Conservation (phyloP, 2,113 vertebrate species). For the Panthera tigris region DNA sequence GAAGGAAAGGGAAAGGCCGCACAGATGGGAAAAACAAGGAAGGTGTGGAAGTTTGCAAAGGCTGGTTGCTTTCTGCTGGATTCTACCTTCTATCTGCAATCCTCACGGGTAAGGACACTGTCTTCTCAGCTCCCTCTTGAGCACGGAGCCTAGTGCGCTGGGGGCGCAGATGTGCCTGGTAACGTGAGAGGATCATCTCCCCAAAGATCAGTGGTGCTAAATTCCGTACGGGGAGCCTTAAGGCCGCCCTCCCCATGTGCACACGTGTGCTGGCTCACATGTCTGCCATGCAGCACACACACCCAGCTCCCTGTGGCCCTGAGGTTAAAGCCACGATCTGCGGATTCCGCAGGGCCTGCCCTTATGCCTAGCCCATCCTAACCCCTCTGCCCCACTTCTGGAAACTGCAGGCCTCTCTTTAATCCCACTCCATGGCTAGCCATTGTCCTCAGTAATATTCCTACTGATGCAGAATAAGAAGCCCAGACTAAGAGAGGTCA, state of each 20-base stretch:
- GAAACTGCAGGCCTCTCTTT: neutral
- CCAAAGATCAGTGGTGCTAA: accelerated
- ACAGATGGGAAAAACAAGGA: neutral
- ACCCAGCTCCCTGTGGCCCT: accelerated
- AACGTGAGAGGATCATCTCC: neutral
- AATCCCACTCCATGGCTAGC: neutral
- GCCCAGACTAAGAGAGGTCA: neutral
- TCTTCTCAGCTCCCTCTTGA: too few relatives aligned
- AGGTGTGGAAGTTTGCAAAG: too few relatives aligned
- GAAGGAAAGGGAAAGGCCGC: neutral
- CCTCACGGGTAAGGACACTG: neutral
- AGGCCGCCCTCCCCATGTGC: accelerated
- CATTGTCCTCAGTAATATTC: neutral
- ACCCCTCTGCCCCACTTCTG: neutral
- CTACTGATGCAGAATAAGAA: neutral
- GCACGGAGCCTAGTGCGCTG: neutral
- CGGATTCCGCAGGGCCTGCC: neutral
- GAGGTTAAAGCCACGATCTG: neutral
- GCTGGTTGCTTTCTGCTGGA: neutral
- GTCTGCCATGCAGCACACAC: neutral
- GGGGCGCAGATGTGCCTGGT: too few relatives aligned
- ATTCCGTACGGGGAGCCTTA: accelerated
- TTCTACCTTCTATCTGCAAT: neutral
- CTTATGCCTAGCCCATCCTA: neutral
- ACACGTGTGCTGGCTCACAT: neutral